Evolutionary conservation across 2,797 vertebrate species (phyloP).

Genomic region (Sphenodon punctatus): DNA sequence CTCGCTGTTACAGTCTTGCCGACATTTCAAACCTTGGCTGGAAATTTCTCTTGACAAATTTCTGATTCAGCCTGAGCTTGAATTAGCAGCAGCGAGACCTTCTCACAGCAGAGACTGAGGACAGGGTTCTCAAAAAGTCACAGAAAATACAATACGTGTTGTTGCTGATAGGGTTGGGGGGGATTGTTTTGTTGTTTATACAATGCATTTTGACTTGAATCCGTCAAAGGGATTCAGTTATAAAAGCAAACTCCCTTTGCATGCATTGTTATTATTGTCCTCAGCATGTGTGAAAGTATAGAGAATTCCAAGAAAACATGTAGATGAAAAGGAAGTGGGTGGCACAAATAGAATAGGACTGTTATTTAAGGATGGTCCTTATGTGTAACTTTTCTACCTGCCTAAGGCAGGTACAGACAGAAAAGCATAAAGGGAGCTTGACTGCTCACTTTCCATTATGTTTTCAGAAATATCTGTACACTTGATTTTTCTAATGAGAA

Average conservation of each 20-base stretch:
- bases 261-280: accelerated
- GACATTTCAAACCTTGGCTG: conserved; percentile 14
- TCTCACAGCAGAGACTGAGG: conserved; percentile 41
- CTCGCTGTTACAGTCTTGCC: conserved; percentile 20
- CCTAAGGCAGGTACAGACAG: not conserved
- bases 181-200: conserved; percentile 10
- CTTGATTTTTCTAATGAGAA: conserved; percentile 6
- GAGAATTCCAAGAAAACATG: not conserved
- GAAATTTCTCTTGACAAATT: conserved; percentile 55
- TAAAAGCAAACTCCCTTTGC: not conserved
- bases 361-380: not conserved
- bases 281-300: not conserved
- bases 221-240: not conserved
- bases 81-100: conserved; percentile 52
- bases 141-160: conserved; percentile 52
- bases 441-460: not conserved
- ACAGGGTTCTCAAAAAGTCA: conserved; percentile 39
- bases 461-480: not conserved
- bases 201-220: conserved; percentile 23
- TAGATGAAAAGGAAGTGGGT: not conserved
- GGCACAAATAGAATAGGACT: not conserved
- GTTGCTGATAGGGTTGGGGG: too few species aligned
- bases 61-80: conserved; percentile 39
- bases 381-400: not conserved
- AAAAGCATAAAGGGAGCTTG: not conserved